Conservation (phyloP, 2,113 vertebrate genomes). For the Cinclus cinclus region DNA sequence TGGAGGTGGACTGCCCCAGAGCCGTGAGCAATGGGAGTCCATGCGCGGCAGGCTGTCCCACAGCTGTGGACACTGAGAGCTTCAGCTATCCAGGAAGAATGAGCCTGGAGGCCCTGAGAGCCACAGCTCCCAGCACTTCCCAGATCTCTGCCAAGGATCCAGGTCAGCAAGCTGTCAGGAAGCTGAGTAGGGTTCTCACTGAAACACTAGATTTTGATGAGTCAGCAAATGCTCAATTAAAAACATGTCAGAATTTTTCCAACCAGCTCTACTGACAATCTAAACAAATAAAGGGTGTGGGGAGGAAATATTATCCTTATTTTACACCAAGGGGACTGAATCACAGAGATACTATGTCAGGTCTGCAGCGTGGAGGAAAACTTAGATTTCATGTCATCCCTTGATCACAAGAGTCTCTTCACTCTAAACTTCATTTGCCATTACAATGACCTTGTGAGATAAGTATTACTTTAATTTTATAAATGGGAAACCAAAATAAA, state of each 20-base stretch:
- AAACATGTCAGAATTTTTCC: constrained; percentile 47
- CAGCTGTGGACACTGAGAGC: constrained; percentile 11
- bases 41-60: neutral
- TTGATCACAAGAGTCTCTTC: constrained; percentile 15
- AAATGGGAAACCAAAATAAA: constrained; percentile 1
- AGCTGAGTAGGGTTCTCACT: constrained; percentile 26
- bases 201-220: constrained; percentile 43
- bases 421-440: constrained; percentile 10
- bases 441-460: neutral
- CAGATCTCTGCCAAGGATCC: constrained; percentile 50
- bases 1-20: neutral
- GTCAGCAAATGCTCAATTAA: constrained; percentile 45
- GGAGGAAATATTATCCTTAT: constrained; percentile 15
- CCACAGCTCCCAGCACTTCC: constrained; percentile 4
- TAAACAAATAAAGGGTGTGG: constrained; percentile 44
- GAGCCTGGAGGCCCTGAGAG: constrained; percentile 36
- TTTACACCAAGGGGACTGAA: neutral
- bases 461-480: constrained; percentile 10
- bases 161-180: constrained; percentile 54
- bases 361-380: neutral
- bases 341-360: neutral
- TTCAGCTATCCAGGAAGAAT: constrained; percentile 10
- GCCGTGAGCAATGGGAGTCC: neutral
- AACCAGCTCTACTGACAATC: neutral
- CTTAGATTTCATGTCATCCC: neutral